Conservation (phyloP, 2,888 invertebrate genomes). For the Polydrusus cervinus region DNA sequence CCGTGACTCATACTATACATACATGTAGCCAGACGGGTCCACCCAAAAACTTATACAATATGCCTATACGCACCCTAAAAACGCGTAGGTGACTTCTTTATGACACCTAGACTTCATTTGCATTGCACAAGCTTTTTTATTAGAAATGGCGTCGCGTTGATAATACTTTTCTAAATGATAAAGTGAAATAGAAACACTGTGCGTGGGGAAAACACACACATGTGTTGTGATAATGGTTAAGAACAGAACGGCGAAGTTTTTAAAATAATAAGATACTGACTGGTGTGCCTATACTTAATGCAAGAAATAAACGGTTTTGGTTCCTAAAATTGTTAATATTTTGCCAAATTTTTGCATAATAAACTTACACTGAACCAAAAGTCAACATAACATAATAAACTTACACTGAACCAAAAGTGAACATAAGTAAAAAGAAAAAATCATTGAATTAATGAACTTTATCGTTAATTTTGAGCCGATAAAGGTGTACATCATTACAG, state of each 20-base stretch:
- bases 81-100: slow-evolving; percentile 28
- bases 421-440: too few relatives aligned
- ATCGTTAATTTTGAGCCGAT: too few relatives aligned
- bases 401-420: too few relatives aligned
- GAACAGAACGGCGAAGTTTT: slow-evolving; percentile 4
- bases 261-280: background rate
- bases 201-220: background rate
- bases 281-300: background rate
- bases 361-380: too few relatives aligned
- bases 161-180: background rate
- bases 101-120: slow-evolving; percentile 30
- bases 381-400: too few relatives aligned
- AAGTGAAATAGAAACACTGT: background rate
- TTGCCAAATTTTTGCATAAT: too few relatives aligned
- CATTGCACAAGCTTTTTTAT: slow-evolving; percentile 26
- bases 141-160: background rate
- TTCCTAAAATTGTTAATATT: too few relatives aligned
- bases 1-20: slow-evolving; percentile 10
- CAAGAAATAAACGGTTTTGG: too few relatives aligned
- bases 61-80: slow-evolving; percentile 28
- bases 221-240: slow-evolving; percentile 1
- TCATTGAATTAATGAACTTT: too few relatives aligned
- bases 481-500: too few relatives aligned
- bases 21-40: background rate
- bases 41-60: slow-evolving; percentile 21